These are phyloP conservation scores for Atlantisia rogersi DNA, from an alignment of 2,113 vertebrate genomes.

Conservation along the genomic window DNA sequence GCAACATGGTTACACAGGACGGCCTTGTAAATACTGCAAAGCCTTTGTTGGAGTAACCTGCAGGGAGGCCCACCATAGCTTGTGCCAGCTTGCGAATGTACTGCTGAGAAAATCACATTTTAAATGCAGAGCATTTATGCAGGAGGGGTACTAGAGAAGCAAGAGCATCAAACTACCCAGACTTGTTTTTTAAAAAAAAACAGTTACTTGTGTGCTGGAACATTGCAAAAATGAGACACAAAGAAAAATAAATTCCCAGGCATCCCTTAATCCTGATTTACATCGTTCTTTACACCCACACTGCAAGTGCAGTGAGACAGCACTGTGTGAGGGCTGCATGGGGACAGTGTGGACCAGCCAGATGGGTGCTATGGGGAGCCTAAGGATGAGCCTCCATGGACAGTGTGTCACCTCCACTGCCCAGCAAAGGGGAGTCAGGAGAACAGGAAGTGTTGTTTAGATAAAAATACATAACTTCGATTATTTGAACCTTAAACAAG, in stretches of 20 bases:
- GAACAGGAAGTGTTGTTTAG: background rate
- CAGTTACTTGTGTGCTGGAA: background rate
- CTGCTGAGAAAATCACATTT: background rate
- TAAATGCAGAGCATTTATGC: background rate
- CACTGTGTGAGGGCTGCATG: accelerated
- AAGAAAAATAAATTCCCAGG: background rate
- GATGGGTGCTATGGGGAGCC: accelerated
- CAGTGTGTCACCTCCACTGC: background rate
- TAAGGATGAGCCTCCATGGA: background rate
- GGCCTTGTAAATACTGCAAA: background rate
- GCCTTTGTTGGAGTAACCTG: background rate
- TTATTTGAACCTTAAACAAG: background rate
- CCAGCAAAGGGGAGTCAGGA: background rate
- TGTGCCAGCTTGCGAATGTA: background rate
- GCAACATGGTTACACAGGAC: background rate
- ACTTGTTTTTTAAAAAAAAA: background rate
- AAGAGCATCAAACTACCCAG: background rate
- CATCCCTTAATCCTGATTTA: background rate
- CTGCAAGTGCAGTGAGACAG: background rate
- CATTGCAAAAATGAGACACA: background rate
- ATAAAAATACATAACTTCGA: background rate
- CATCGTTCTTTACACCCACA: background rate
- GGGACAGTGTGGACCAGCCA: background rate
- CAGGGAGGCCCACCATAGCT: background rate
- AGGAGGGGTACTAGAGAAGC: background rate